Percentiles rank a stretch among this genome's conserved stretches.
phyloP scores from a whole-genome alignment of 2,113 vertebrate genomes.

The Mormyrus lacerda region DNA sequence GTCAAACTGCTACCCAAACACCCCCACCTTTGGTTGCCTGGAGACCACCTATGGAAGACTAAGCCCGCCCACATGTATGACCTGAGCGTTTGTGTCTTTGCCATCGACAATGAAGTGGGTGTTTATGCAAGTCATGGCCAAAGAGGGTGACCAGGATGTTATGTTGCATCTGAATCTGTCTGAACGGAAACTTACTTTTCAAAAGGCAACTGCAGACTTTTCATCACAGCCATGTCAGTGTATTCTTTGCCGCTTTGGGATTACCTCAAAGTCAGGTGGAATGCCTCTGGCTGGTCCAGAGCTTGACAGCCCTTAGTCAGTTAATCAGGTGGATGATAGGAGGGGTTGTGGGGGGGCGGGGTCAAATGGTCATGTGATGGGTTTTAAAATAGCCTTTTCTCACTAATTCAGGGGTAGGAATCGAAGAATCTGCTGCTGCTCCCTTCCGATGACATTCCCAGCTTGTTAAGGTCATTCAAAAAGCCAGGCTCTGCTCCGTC shows the following conservation, averaged over 20 bases:
- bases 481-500: not conserved
- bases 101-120: not conserved
- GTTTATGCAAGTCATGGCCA: not conserved
- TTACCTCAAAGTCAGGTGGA: not conserved
- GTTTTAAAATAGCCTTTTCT: not conserved
- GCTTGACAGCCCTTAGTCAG: not conserved
- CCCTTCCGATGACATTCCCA: not conserved
- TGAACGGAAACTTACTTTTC: not conserved
- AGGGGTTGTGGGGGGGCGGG: not conserved
- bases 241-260: not conserved
- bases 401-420: not conserved
- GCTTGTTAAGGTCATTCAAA: not conserved
- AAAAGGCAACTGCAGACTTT: not conserved
- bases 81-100: not conserved
- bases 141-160: not conserved
- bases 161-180: not conserved
- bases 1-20: not conserved
- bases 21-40: not conserved
- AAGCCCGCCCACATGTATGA: not conserved
- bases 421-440: not conserved
- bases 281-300: no score
- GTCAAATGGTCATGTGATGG: not conserved
- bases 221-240: not conserved
- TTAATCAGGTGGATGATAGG: not conserved
- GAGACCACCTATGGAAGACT: not conserved